phyloP scores from a whole-genome alignment of 2,888 invertebrate species.

The Petrolisthes cinctipes region DNA sequence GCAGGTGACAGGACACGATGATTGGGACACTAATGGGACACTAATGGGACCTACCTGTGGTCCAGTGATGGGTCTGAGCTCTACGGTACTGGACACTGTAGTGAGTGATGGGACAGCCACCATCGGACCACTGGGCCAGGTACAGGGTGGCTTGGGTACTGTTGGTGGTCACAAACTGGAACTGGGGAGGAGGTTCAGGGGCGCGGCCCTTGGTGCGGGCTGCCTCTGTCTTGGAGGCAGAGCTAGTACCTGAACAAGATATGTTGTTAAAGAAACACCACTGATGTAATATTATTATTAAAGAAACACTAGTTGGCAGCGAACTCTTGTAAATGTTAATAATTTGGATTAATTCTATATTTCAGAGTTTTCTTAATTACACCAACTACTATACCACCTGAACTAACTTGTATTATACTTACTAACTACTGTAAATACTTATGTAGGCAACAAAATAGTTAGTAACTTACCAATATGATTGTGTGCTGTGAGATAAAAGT shows the following conservation, averaged over 20 bases:
- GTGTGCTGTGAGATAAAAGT: slow-evolving; percentile 57
- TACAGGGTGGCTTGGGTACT: slow-evolving; percentile 61
- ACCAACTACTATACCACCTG: too few relatives aligned
- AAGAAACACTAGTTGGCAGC: too few relatives aligned
- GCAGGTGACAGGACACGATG: too few relatives aligned
- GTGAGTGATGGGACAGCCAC: slow-evolving; percentile 63
- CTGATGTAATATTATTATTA: too few relatives aligned
- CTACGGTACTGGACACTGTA: slow-evolving; percentile 57
- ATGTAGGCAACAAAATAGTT: too few relatives aligned
- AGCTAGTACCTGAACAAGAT: slow-evolving; percentile 52
- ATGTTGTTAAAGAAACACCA: too few relatives aligned
- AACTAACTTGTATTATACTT: too few relatives aligned
- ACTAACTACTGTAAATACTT: too few relatives aligned
- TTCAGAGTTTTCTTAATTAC: too few relatives aligned
- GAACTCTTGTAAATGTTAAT: too few relatives aligned
- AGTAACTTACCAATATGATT: slow-evolving; percentile 58
- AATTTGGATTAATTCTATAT: too few relatives aligned
- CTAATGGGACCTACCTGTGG: slow-evolving; percentile 41
- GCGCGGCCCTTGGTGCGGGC: slow-evolving; percentile 59
- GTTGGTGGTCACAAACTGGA: slow-evolving; percentile 63
- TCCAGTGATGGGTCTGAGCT: slow-evolving; percentile 42
- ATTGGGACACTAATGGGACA: not conserved
- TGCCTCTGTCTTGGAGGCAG: slow-evolving; percentile 50
- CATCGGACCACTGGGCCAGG: slow-evolving; percentile 63
- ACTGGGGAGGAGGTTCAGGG: slow-evolving; percentile 55